phyloP scores from a whole-genome alignment of 2,113 vertebrate species.

The Rhynchomys soricoides region DNA sequence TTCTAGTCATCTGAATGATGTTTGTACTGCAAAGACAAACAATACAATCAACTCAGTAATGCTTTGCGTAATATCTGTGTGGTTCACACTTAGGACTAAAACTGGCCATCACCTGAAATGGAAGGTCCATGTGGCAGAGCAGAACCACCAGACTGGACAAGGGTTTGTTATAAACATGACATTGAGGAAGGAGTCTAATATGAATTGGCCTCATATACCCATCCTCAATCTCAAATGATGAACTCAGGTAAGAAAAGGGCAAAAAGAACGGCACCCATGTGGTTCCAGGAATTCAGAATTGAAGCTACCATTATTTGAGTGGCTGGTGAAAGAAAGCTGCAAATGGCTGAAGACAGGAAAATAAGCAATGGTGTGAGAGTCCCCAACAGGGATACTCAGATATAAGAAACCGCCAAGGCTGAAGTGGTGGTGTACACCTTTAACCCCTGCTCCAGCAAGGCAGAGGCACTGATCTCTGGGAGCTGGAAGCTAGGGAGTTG shows the following conservation, averaged over 20 bases:
- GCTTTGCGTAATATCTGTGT: background rate
- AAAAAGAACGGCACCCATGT: background rate
- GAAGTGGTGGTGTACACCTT: background rate
- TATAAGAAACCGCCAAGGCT: background rate
- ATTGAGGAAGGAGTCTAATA: background rate
- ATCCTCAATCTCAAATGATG: background rate
- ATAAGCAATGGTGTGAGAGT: background rate
- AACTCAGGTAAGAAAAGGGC: background rate
- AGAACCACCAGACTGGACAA: background rate
- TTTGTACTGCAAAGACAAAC: background rate
- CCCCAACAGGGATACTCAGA: background rate
- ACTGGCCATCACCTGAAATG: background rate
- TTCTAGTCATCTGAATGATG: background rate
- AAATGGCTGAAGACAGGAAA: background rate
- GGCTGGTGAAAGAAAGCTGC: background rate
- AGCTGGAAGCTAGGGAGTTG: background rate
- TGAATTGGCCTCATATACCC: background rate
- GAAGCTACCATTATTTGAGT: slow-evolving; percentile 14
- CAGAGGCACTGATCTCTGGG: background rate
- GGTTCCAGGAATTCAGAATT: slow-evolving; percentile 49
- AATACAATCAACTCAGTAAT: background rate
- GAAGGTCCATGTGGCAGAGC: background rate
- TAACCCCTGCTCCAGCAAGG: background rate
- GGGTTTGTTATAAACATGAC: background rate
- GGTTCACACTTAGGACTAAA: slow-evolving; percentile 13